Evolutionary conservation across 2,888 invertebrate genomes (phyloP).

Genomic region (Perizoma affinitatum): DNA sequence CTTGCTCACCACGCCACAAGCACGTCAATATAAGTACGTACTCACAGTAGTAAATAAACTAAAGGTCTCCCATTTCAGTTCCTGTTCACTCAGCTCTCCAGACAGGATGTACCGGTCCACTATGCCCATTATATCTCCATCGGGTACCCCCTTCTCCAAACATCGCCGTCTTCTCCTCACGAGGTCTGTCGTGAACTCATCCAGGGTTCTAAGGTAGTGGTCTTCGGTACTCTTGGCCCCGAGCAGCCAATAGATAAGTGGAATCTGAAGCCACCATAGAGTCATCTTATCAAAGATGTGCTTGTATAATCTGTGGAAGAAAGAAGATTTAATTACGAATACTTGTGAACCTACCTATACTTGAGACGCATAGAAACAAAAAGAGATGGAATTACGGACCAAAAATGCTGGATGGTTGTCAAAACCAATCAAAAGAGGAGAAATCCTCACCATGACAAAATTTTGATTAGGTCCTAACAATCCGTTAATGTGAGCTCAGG

Average conservation of each 20-base stretch:
- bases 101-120: conserved; percentile 63
- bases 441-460: no score
- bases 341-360: no score
- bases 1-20: no score
- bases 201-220: conserved; percentile 42
- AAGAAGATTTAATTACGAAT: no score
- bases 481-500: no score
- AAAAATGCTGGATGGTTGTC: no score
- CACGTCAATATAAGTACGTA: conserved; percentile 16
- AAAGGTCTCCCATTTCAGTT: conserved; percentile 59
- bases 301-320: conserved; percentile 54
- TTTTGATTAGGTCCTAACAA: no score
- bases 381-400: no score
- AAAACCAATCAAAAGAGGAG: no score
- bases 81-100: conserved; percentile 54
- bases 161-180: conserved; percentile 50
- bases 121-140: conserved; percentile 54
- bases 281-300: conserved; percentile 63
- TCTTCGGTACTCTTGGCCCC: conserved; percentile 50
- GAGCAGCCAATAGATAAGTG: conserved; percentile 56
- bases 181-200: conserved; percentile 55
- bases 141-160: conserved; percentile 32
- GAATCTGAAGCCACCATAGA: conserved; percentile 69
- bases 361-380: no score
- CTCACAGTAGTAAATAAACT: conserved; percentile 69